Base-by-base conservation (phyloP, 2,113 vertebrate species). In the Rhea americana region DNA sequence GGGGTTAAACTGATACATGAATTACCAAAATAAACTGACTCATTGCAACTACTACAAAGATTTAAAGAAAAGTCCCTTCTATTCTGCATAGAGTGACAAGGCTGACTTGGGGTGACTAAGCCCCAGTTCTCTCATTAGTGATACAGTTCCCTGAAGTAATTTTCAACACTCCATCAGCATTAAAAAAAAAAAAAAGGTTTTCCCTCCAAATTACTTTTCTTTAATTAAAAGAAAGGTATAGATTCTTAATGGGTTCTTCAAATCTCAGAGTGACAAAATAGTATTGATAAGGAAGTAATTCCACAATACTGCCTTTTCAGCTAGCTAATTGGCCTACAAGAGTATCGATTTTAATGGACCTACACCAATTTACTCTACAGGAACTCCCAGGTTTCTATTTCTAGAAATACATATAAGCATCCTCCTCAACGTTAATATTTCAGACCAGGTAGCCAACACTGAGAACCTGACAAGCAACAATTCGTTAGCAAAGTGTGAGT, bases 11-110 rank as follows among this genome's bases (percentile, higher is more conserved):
- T 78, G 48, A 74, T 35, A 85, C 26, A 63, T 66, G 30, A 86
- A 67, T 82, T 91, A 77, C 41, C n/a, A 86, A 73, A 58, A 81
- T 58, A 90, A 88, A 86, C 50, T 87, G 62, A 87, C 26, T 47
- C 66, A 80, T 53, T 90, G 65, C 32, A 91, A 87, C 59, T 82
- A 74, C 55, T 75, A 68, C 37, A 87, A 71, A 53, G 51, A 91
- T 91, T 77, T 74, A 55, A 90, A 90, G 37, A 82, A 79, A 79
- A 79, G 22, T 4, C 25, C 35, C 35, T 80, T 84, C 53, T 86
- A 59, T 81, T 78, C 58, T 65, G 59, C 48, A 41, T 4, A 4
- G 19, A 14, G 47, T 51, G 10, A 93, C 63, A 86, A 63, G 3
- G 9, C 58, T 93, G 26, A 84, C 20, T 66, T 61, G 22, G 32